These are phyloP conservation scores for Apamea anceps DNA, from an alignment of 2,888 invertebrate genomes.

Conservation along the genomic window DNA sequence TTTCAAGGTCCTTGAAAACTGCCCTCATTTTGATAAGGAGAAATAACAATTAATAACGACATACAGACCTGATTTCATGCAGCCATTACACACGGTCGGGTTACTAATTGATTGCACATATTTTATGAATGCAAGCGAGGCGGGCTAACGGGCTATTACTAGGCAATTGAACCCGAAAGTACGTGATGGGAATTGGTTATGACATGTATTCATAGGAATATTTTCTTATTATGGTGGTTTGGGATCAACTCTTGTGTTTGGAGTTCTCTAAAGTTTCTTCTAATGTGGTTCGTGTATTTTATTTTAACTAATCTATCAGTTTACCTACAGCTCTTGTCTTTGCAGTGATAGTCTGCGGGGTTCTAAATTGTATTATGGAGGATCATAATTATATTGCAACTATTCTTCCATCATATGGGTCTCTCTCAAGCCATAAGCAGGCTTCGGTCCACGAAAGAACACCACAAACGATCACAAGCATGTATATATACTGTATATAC, in stretches of 20 bases:
- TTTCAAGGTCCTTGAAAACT: conserved; percentile 41
- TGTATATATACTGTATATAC: background rate
- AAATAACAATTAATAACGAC: conserved; percentile 51
- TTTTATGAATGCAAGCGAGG: conserved; percentile 47
- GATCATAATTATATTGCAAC: background rate
- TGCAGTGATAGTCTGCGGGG: too few species aligned
- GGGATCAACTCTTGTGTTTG: background rate
- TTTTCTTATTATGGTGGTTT: background rate
- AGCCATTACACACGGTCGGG: conserved; percentile 27
- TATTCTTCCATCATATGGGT: background rate
- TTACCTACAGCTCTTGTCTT: background rate
- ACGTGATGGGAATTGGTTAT: conserved; percentile 43
- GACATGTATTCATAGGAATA: background rate
- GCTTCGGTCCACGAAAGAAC: background rate
- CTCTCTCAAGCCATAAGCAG: background rate
- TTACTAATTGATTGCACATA: conserved; percentile 54
- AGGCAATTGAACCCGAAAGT: conserved; percentile 45
- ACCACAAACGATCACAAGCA: background rate
- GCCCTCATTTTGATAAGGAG: conserved; percentile 42
- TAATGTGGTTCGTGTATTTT: background rate
- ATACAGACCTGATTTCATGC: conserved; percentile 32
- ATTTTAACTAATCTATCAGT: background rate
- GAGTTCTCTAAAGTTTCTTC: background rate
- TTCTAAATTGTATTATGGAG: background rate
- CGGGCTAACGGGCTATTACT: conserved; percentile 30